Base-by-base conservation (phyloP, 2,113 vertebrate species). In the Solea senegalensis region DNA sequence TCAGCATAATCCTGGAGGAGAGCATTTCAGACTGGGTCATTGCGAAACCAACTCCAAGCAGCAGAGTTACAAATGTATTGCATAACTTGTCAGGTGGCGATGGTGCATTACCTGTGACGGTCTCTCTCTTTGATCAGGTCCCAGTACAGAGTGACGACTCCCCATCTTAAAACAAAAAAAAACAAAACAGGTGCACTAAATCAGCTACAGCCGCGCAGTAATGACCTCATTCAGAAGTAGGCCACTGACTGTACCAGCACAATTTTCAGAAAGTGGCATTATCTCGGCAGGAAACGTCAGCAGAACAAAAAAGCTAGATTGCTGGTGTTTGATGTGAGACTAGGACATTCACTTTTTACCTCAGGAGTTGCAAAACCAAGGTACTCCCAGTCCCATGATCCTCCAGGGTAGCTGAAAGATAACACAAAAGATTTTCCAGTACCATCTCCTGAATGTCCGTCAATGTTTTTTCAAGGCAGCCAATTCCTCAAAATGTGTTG, bases 301-400 rank as follows among this genome's bases (percentile, higher is more conserved):
- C 68, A 61, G 21, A 75, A 44, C 51, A 55, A 55, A 62, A 53
- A 40, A 55, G 51, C 59, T 51, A 34, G 54, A 54, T 14, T 76
- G 74, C 72, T 13, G 44, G 9, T 57, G 39, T 16, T 8, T n/a
- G n/a, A 7, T 34, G 51, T 14, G 27, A 60, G 28, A 44, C 14
- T 45, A 54, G n/a, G n/a, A 1, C 1, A 27, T 39, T 62, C 16
- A 71, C 8, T 39, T 27, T 53, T 94, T 96, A 99, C 97, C 96
- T 99, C 97, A 0, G 97, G 96, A 61, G 97, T 98, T 81, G 96
- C 95, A 91, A 99, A 98, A 88, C 97, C 96, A 82, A 98, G 95
- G 93, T 98, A 99, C 83, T 99, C 97, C 97, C 97, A 99, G 88
- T 99, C 97, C 97, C 98, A 99, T 3, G 97, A 97, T 91, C 96